Percentiles rank a stretch among this genome's conserved stretches.
Evolutionary conservation across 2,113 vertebrate genomes (phyloP).

Genomic region (Prinia subflava): DNA sequence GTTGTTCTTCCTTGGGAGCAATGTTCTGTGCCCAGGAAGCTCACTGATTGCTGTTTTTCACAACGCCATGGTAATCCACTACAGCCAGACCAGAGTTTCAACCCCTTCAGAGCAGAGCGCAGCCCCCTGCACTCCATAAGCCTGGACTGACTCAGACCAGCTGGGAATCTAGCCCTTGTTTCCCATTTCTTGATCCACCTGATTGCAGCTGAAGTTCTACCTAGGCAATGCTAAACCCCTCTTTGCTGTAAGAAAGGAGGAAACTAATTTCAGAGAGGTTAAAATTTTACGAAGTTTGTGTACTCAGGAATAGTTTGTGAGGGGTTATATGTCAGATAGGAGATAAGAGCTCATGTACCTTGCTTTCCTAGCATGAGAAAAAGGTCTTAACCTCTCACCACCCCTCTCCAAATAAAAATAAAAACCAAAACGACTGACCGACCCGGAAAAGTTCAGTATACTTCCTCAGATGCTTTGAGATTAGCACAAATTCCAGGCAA

Average conservation of each 20-base stretch:
- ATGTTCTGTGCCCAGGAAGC: background rate
- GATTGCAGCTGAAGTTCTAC: background rate
- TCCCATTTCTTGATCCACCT: background rate
- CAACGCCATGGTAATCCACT: background rate
- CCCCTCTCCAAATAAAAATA: background rate
- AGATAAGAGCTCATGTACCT: conserved; percentile 64
- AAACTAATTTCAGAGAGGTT: conserved; percentile 61
- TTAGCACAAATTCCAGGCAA: background rate
- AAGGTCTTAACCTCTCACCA: background rate
- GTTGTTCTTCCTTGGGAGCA: background rate
- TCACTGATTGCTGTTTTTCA: background rate
- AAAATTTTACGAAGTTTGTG: conserved; percentile 74
- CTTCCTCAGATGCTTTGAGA: background rate
- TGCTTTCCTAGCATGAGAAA: conserved; percentile 44
- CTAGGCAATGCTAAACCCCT: background rate
- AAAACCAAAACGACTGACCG: accelerated
- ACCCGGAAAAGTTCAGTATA: background rate
- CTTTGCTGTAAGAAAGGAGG: conserved; percentile 33
- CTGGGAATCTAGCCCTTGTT: background rate
- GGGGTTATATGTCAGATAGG: conserved; percentile 35
- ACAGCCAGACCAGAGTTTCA: background rate
- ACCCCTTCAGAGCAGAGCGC: background rate
- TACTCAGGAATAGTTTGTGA: conserved; percentile 50
- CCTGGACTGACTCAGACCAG: background rate
- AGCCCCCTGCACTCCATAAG: background rate